Percentiles rank a stretch among this genome's conserved stretches.
Conservation (phyloP, 2,888 invertebrate genomes). For the Bellardia pandia region DNA sequence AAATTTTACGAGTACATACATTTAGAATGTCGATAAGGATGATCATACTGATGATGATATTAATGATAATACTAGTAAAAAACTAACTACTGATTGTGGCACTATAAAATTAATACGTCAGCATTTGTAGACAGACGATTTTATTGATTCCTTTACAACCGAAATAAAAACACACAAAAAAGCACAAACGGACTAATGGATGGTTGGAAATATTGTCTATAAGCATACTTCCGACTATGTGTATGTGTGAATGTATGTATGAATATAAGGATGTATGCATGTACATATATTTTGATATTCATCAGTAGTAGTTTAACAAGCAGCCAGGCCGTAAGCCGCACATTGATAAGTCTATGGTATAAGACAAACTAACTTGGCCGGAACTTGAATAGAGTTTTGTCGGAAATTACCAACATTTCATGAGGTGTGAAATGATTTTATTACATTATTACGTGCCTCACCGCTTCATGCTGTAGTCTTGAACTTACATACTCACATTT, state of each 20-base stretch:
- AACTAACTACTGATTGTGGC: slow-evolving; percentile 54
- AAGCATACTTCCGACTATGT: background rate
- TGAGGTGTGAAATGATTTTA: slow-evolving; percentile 83
- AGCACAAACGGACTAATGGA: slow-evolving; percentile 3
- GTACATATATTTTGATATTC: background rate
- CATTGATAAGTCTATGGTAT: slow-evolving; percentile 33
- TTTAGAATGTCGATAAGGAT: slow-evolving; percentile 1
- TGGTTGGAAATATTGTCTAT: background rate
- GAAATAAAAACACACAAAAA: slow-evolving; percentile 30
- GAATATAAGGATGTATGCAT: background rate
- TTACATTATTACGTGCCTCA: slow-evolving; percentile 79
- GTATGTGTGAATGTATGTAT: background rate
- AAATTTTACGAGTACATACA: background rate
- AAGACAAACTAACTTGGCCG: slow-evolving; percentile 58
- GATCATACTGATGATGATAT: slow-evolving; percentile 31
- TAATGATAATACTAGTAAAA: slow-evolving; percentile 34
- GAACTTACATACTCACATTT: background rate
- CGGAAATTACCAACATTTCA: slow-evolving; percentile 82
- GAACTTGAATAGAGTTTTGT: slow-evolving; percentile 79
- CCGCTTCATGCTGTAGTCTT: slow-evolving; percentile 51
- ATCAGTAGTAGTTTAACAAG: slow-evolving; percentile 20
- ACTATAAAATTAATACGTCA: slow-evolving; percentile 62
- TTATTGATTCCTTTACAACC: slow-evolving; percentile 34
- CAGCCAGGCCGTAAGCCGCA: slow-evolving; percentile 23
- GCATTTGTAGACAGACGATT: slow-evolving; percentile 54